phyloP scores from a whole-genome alignment of 2,888 invertebrate species.

The Leucophora obtusa region DNA sequence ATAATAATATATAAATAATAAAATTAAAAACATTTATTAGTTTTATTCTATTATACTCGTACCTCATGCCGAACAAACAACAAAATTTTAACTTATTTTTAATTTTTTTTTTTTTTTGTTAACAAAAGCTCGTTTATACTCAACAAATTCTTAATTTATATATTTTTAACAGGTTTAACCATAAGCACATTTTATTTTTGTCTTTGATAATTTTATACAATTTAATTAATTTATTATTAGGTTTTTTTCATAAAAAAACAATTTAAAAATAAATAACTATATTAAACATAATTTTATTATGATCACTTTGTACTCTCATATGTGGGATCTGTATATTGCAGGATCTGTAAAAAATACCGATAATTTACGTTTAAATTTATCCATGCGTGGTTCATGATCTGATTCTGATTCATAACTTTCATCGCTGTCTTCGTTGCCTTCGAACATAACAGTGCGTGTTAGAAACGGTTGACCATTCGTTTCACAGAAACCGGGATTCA shows the following conservation, averaged over 20 bases:
- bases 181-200: constrained; percentile 56
- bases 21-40: too few species aligned
- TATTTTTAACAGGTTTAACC: constrained; percentile 60
- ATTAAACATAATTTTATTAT: constrained; percentile 37
- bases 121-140: constrained; percentile 62
- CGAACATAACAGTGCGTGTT: constrained; percentile 72
- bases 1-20: too few species aligned
- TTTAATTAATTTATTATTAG: constrained; percentile 17
- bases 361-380: constrained; percentile 78
- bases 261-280: constrained; percentile 18
- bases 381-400: constrained; percentile 76
- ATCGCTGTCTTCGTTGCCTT: constrained; percentile 71
- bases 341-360: constrained; percentile 79
- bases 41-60: too few species aligned
- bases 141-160: constrained; percentile 57
- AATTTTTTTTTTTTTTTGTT: constrained; percentile 35
- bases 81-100: constrained; percentile 31
- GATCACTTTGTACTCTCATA: constrained; percentile 75
- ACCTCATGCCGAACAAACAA: too few species aligned
- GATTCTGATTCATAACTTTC: constrained; percentile 75
- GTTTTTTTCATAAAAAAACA: constrained; percentile 19
- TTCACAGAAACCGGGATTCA: constrained; percentile 89
- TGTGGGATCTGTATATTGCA: constrained; percentile 76
- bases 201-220: constrained; percentile 49
- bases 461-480: constrained; percentile 74